Percentiles rank a stretch among this genome's conserved stretches.
Conservation (phyloP, 2,888 invertebrate species). For the Colostygia pectinataria region DNA sequence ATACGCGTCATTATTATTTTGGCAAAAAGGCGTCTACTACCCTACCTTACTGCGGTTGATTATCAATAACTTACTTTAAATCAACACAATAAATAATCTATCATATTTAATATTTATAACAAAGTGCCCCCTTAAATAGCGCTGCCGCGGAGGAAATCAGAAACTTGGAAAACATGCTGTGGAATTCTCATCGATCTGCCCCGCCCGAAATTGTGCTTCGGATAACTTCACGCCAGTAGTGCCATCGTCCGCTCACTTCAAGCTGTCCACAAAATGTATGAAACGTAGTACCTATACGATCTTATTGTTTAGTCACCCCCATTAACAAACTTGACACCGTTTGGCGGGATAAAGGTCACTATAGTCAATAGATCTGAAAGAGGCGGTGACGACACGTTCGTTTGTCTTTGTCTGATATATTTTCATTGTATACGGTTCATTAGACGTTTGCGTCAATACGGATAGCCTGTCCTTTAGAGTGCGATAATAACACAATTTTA, state of each 20-base stretch:
- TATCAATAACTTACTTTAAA: too few species aligned
- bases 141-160: constrained; percentile 43
- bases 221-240: constrained; percentile 66
- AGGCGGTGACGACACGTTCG: constrained; percentile 26
- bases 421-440: constrained; percentile 34
- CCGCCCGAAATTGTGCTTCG: constrained; percentile 52
- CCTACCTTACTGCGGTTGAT: too few species aligned
- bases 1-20: too few species aligned
- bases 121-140: constrained; percentile 28
- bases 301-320: constrained; percentile 69
- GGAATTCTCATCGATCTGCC: constrained; percentile 67
- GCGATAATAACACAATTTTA: constrained; percentile 36
- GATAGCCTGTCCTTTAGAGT: constrained; percentile 41
- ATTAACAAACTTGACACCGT: constrained; percentile 65
- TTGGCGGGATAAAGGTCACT: constrained; percentile 61
- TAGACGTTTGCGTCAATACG: constrained; percentile 44
- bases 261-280: constrained; percentile 63
- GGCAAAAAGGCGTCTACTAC: too few species aligned
- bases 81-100: too few species aligned
- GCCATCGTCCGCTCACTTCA: constrained; percentile 68
- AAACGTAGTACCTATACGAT: constrained; percentile 74
- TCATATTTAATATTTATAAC: constrained; percentile 17
- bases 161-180: constrained; percentile 50
- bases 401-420: constrained; percentile 25
- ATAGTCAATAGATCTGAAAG: constrained; percentile 46